A percentile compares a stretch with the other conserved stretches of the same genome.
phyloP scores from a whole-genome alignment of 1,140 invertebrate genomes.

The Heterodera schachtii region DNA sequence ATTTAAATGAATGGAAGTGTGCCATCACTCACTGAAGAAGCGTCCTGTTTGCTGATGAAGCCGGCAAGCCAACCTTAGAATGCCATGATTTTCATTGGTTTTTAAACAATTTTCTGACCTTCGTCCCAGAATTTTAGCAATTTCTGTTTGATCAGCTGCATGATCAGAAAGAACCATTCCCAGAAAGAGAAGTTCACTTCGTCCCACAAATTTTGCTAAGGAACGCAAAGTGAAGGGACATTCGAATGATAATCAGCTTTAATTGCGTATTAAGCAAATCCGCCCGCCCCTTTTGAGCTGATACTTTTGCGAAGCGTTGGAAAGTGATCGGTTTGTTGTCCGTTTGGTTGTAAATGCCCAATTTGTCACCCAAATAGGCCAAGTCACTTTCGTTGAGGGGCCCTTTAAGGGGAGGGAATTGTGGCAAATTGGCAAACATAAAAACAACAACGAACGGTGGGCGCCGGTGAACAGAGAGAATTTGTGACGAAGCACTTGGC shows the following conservation, averaged over 20 bases:
- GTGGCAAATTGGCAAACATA: neutral
- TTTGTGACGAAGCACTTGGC: slow-evolving; percentile 59
- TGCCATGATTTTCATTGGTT: slow-evolving; percentile 24
- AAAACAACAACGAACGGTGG: slow-evolving; percentile 33
- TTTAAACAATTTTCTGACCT: slow-evolving; percentile 42
- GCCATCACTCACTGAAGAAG: slow-evolving; percentile 35
- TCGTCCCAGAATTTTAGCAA: slow-evolving; percentile 65
- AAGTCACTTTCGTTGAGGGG: slow-evolving; percentile 58
- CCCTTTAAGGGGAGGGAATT: neutral
- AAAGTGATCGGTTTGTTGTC: slow-evolving; percentile 65
- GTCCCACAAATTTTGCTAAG: slow-evolving; percentile 61
- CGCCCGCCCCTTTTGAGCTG: neutral
- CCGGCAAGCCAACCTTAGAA: slow-evolving; percentile 62
- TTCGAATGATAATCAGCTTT: neutral
- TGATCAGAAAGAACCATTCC: slow-evolving; percentile 66
- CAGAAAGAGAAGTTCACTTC: slow-evolving; percentile 64
- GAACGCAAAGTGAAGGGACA: neutral
- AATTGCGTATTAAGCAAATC: neutral
- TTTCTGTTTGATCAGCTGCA: slow-evolving; percentile 66
- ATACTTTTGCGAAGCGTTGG: slow-evolving; percentile 63
- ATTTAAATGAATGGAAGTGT: neutral
- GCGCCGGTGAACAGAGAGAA: slow-evolving; percentile 63
- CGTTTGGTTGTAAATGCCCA: slow-evolving; percentile 44
- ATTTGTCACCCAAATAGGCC: slow-evolving; percentile 59
- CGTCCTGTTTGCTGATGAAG: slow-evolving; percentile 64